Evolutionary conservation across 2,797 vertebrate species (phyloP), one percentile per base, ranked within the genome.

Genomic region (Bovichtus diacanthus): DNA sequence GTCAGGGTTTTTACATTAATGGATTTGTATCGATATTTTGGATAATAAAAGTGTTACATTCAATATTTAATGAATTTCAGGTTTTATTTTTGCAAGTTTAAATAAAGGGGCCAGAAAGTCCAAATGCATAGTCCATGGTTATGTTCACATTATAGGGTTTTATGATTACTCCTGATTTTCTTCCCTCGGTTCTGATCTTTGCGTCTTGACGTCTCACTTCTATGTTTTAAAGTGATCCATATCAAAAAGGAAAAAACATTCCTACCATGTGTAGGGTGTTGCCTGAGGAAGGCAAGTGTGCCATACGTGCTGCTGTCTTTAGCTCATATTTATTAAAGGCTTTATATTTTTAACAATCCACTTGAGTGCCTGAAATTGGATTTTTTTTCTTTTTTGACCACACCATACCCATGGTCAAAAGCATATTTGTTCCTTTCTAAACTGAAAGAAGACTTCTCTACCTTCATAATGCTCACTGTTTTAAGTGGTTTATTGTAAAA

Each of bases 31-130:
- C 13, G 18, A 61, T 64, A 47, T 77, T n/a, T 70, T 69, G 39
- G 6, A 68, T 50, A 86, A 84, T 88, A 84, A 84, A 83, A 60
- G 53, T 56, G 70, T 71, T 64, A 15, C 25, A 58, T 76, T 47
- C 13, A 63, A 4, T 12, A 36, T 38, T 23, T 29, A 31, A n/a
- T 75, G 10, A 51, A 61, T 56, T 60, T 13, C 13, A 38, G 16
- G 36, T 61, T 72, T 69, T 18, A 21, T 34, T 68, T 47, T 43
- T 51, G n/a, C 2, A 25, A 31, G 15, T 51, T 15, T 2, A 21
- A 23, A 31, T 47, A 15, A 8, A 18, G 4, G 4, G 2, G 12
- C 12, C 15, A 47, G 15, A 60, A 55, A 1, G 27, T 41, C 34
- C 38, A 19, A 21, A 55, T 44, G 16, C 27, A 8, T 36, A 5